These are phyloP conservation scores for Arrhamphus sclerolepis DNA, from an alignment of 2,797 vertebrate species.

Conservation along the genomic window DNA sequence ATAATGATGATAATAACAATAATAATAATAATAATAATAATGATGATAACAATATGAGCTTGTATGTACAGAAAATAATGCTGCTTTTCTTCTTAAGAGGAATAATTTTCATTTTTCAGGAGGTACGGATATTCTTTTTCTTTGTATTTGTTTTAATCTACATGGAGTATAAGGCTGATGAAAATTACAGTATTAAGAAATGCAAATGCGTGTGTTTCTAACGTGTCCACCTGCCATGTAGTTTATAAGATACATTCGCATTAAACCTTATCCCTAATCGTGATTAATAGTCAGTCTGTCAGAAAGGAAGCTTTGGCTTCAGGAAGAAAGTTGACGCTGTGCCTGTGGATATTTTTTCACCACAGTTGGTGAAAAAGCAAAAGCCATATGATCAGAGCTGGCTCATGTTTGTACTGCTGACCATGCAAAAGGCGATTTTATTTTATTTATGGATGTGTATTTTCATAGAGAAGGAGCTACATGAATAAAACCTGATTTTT, in stretches of 20 bases:
- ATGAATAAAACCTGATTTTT: not conserved
- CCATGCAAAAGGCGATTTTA: conserved; percentile 14
- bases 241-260: too few species aligned
- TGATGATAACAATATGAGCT: too few species aligned
- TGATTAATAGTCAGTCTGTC: conserved; percentile 22
- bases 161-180: not conserved
- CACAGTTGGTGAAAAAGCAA: conserved; percentile 30
- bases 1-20: too few species aligned
- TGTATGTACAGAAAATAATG: too few species aligned
- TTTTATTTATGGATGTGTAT: not conserved
- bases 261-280: not conserved
- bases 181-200: too few species aligned
- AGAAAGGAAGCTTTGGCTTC: conserved; percentile 13
- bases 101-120: too few species aligned
- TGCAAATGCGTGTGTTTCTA: too few species aligned
- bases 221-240: too few species aligned
- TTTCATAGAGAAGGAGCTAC: not conserved
- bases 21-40: too few species aligned
- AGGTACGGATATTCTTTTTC: too few species aligned
- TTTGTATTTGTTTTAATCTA: not conserved
- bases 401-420: conserved; percentile 37
- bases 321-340: conserved; percentile 11
- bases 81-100: too few species aligned
- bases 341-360: conserved; percentile 20
- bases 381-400: conserved; percentile 32